Conservation (phyloP, 2,113 vertebrate genomes). For the Myodes glareolus region DNA sequence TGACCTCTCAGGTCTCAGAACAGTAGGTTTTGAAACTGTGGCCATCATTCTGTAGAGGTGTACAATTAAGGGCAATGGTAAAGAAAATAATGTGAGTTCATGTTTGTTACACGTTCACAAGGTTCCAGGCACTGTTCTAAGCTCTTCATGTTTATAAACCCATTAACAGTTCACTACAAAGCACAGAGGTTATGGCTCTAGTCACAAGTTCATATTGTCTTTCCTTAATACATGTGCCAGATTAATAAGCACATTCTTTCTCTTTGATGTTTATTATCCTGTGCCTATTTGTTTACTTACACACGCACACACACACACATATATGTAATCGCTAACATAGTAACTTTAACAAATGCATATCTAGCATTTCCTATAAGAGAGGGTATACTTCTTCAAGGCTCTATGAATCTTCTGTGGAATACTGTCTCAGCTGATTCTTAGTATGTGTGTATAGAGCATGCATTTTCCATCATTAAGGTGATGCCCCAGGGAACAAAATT, state of each 20-base stretch:
- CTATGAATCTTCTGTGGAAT: not conserved
- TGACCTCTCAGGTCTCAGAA: not conserved
- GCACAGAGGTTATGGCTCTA: not conserved
- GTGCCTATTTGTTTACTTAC: not conserved
- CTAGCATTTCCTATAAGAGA: not conserved
- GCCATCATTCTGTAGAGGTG: not conserved
- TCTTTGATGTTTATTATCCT: conserved; percentile 5
- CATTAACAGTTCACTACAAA: not conserved
- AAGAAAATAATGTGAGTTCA: not conserved
- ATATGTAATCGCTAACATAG: not conserved
- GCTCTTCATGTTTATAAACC: not conserved
- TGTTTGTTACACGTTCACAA: not conserved
- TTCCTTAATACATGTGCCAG: not conserved
- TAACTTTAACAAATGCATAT: not conserved
- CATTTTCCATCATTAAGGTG: not conserved
- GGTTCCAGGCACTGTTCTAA: not conserved
- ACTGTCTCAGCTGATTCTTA: not conserved
- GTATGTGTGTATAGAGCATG: not conserved
- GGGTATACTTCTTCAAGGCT: not conserved
- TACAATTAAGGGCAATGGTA: not conserved
- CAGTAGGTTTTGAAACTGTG: not conserved
- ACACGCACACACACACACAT: not conserved
- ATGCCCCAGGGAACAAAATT: not conserved
- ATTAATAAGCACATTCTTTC: not conserved
- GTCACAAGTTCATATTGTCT: not conserved